Evolutionary conservation across 2,113 vertebrate species (phyloP).

Genomic region (Sprattus sprattus): DNA sequence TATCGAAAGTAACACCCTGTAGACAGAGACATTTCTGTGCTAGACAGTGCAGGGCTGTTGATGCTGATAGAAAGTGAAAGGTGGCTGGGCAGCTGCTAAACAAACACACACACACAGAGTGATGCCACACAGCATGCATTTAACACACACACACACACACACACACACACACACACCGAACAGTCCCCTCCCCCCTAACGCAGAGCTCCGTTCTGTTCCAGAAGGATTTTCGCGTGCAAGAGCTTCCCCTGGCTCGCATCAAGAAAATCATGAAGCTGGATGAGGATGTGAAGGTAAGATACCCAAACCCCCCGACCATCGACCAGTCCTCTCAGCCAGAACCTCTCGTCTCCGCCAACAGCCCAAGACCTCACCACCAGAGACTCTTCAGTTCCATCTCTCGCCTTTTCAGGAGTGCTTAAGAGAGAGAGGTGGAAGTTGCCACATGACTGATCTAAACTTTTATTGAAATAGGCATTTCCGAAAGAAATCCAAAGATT

Average conservation of each 20-base stretch:
- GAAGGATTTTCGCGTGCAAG: constrained; percentile 98
- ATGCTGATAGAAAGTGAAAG: not conserved
- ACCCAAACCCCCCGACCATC: not conserved
- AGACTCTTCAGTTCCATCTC: too few relatives aligned
- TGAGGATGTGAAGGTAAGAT: constrained; percentile 94
- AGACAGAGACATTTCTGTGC: not conserved
- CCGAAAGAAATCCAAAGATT: too few relatives aligned
- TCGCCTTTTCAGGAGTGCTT: too few relatives aligned
- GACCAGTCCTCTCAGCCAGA: not conserved
- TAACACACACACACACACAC: not conserved
- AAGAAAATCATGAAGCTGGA: constrained; percentile 99
- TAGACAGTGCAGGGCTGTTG: not conserved
- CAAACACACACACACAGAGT: not conserved
- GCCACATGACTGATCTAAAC: too few relatives aligned
- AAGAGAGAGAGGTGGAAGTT: too few relatives aligned
- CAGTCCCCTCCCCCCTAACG: not conserved
- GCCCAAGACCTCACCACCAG: not conserved
- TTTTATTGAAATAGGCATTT: too few relatives aligned
- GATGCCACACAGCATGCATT: too few relatives aligned
- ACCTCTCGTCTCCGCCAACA: not conserved
- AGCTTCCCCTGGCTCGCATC: constrained; percentile 95
- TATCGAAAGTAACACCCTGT: not conserved
- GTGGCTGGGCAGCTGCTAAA: not conserved
- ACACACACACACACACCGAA: not conserved
- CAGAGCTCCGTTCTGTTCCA: constrained; percentile 66